Conservation (phyloP, 2,113 vertebrate genomes). For the Aspiorhynchus laticeps region DNA sequence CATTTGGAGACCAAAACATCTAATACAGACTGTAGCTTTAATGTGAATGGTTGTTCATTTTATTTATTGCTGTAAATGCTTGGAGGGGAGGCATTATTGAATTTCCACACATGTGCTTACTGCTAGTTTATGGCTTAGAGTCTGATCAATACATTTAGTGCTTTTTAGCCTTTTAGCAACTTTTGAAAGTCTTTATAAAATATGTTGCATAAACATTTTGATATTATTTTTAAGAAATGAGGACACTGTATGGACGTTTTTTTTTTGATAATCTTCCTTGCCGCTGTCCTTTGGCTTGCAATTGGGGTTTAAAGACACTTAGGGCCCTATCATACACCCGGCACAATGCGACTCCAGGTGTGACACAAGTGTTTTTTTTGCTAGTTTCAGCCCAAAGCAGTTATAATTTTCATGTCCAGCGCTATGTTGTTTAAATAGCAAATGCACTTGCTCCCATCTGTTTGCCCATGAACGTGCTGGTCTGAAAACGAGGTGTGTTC, state of each 20-base stretch:
- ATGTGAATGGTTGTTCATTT: not conserved
- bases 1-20: not conserved
- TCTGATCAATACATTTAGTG: not conserved
- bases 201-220: not conserved
- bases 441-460: no score
- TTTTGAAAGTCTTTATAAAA: not conserved
- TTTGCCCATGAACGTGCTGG: no score
- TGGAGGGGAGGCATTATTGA: not conserved
- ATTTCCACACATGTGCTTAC: not conserved
- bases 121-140: not conserved
- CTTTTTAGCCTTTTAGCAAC: not conserved
- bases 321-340: no score
- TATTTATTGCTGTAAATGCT: not conserved
- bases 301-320: no score
- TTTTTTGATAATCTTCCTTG: not conserved
- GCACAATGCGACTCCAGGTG: no score
- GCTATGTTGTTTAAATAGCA: no score
- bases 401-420: no score
- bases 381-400: no score
- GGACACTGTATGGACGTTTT: not conserved
- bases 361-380: no score
- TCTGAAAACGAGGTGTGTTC: no score
- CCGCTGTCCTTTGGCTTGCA: not conserved
- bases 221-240: not conserved
- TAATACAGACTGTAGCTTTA: not conserved